Base-by-base conservation (phyloP, 1,140 invertebrate species). In the Drosophila kohkoa region DNA sequence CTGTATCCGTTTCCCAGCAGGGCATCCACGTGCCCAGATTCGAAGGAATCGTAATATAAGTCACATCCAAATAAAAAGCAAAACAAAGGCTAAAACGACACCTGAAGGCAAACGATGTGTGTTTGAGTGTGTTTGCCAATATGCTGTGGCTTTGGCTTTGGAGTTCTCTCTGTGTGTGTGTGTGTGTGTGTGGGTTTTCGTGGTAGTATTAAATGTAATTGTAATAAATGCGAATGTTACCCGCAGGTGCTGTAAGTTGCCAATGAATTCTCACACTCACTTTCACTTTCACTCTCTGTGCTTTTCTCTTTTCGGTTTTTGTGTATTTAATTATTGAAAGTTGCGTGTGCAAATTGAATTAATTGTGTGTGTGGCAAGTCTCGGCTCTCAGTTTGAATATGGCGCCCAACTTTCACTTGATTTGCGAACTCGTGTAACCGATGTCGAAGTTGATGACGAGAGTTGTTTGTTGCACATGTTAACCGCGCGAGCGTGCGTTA, bases 171-270 rank as follows among this genome's bases (percentile, higher is more conserved):
- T 25, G 20, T 25, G 7, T 38, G 35, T 8, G 15, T 15, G 15
- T 10, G 25, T 48, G 25, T 11, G 1, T 30, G 66, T 60, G 25
- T 59, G 43, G 45, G 11, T 20, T 52, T 73, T 59, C 4, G 20
- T 25, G 20, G 55, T 11, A 41, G 63, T 63, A 67, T 77, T 77
- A 73, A 79, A 76, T 68, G 77, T 77, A 77, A 79, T 79, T 77
- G 74, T 77, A 80, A 83, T 82, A 83, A 77, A 85, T 80, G 81
- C 49, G 67, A 63, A 73, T 66, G 60, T 83, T 83, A 77, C 74
- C 82, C 81, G 45, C 54, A 74, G 78, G 77, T 74, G 81, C 62
- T 77, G 57, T 67, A 51, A 41, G 65, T 68, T 41, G 45, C 15
- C 30, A 62, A 74, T 65, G 77, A 71, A 45, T 66, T 68, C 20